phyloP scores from a whole-genome alignment of 2,797 vertebrate species.

The Hypotaenidia okinawae region DNA sequence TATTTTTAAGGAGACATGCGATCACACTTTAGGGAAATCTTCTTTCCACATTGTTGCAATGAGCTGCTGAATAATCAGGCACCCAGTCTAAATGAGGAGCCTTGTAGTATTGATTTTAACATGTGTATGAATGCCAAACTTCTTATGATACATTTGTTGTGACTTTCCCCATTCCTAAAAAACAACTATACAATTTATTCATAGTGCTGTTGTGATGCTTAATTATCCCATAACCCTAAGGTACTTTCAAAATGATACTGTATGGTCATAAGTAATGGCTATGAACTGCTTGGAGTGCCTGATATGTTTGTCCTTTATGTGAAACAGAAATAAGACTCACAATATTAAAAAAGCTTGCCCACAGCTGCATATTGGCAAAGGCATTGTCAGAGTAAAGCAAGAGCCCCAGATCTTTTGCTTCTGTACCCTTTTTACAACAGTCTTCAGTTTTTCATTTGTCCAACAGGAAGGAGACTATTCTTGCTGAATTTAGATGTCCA shows the following conservation, averaged over 20 bases:
- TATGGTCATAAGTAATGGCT: not conserved
- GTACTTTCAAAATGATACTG: not conserved
- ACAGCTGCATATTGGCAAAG: not conserved
- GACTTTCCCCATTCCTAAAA: not conserved
- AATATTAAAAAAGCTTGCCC: not conserved
- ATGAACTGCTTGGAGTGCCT: not conserved
- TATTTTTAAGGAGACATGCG: not conserved
- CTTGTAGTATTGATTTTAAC: not conserved
- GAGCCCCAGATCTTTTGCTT: not conserved
- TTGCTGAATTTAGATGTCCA: not conserved
- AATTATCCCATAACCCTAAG: not conserved
- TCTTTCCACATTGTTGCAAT: not conserved
- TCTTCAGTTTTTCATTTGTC: not conserved
- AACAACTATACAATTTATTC: not conserved
- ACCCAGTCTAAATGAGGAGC: not conserved
- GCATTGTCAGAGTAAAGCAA: not conserved
- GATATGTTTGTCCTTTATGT: not conserved
- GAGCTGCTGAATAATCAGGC: not conserved
- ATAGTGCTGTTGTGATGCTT: not conserved
- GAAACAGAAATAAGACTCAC: not conserved
- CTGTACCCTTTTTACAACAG: not conserved
- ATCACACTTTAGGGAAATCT: not conserved
- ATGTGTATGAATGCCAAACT: not conserved
- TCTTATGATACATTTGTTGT: not conserved
- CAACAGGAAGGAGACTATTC: not conserved